phyloP scores from a whole-genome alignment of 2,797 vertebrate genomes.

The Onychomys torridus region DNA sequence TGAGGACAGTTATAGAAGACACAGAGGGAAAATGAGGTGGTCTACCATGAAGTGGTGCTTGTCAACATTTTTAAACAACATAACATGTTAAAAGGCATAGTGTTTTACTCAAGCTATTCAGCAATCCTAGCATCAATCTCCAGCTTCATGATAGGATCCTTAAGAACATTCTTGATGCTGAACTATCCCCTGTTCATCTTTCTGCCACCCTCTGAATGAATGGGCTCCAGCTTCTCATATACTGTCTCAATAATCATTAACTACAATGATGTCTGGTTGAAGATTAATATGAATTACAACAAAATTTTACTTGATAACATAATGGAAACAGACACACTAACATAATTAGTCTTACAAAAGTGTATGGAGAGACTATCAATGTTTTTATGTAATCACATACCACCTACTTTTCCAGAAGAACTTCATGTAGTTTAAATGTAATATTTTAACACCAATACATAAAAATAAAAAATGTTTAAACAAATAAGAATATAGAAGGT shows the following conservation, averaged over 20 bases:
- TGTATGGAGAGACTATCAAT: conserved; percentile 17
- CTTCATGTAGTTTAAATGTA: neutral
- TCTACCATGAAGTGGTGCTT: neutral
- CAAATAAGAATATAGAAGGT: conserved; percentile 4
- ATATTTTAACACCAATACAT: conserved; percentile 31
- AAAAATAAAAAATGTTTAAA: conserved; percentile 47
- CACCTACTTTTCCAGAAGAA: conserved; percentile 36
- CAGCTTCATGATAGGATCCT: neutral
- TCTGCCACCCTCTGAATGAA: neutral
- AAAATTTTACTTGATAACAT: conserved; percentile 24
- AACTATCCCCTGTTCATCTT: neutral
- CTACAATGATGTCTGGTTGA: neutral
- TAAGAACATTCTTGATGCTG: neutral
- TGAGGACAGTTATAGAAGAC: conserved; percentile 8
- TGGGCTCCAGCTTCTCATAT: neutral
- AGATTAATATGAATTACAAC: conserved; percentile 36
- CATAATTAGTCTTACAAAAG: conserved; percentile 49
- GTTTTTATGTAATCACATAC: neutral
- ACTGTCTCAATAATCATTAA: conserved; percentile 3
- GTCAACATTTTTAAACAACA: neutral
- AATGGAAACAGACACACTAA: conserved; percentile 40
- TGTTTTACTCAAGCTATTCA: neutral
- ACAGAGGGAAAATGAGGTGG: neutral
- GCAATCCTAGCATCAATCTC: neutral
- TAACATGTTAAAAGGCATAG: conserved; percentile 29